A percentile compares a stretch with the other conserved stretches of the same genome.
phyloP scores from a whole-genome alignment of 2,888 invertebrate genomes.

The Blastobasis lacticolella region DNA sequence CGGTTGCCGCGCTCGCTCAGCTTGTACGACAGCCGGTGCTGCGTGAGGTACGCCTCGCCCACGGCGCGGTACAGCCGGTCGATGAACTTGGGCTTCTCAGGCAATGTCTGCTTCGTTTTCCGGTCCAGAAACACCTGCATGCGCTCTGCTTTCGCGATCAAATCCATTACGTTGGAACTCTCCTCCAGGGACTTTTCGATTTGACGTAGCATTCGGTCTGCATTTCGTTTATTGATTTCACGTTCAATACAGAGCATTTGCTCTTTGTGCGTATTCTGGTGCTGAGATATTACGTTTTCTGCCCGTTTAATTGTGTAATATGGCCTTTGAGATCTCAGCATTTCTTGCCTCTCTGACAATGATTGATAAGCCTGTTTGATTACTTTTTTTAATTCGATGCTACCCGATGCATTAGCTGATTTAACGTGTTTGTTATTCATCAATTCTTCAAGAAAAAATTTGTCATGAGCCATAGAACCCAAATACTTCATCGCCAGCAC shows the following conservation, averaged over 20 bases:
- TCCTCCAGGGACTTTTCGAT: constrained; percentile 49
- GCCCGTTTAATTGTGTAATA: constrained; percentile 59
- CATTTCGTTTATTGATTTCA: constrained; percentile 49
- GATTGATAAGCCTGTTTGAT: constrained; percentile 49
- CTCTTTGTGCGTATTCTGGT: constrained; percentile 55
- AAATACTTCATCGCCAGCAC: constrained; percentile 67
- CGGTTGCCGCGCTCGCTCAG: constrained; percentile 61
- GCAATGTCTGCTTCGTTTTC: constrained; percentile 54
- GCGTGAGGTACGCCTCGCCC: constrained; percentile 56
- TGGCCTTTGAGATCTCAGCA: constrained; percentile 58
- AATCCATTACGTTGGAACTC: constrained; percentile 43
- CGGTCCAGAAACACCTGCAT: constrained; percentile 59
- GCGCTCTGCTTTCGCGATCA: constrained; percentile 56
- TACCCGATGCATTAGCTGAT: constrained; percentile 54
- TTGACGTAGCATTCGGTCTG: constrained; percentile 47
- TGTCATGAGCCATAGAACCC: constrained; percentile 66
- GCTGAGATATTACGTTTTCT: constrained; percentile 55
- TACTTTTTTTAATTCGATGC: constrained; percentile 32
- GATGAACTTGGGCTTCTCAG: constrained; percentile 55
- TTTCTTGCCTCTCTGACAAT: constrained; percentile 55
- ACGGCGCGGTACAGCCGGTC: constrained; percentile 58
- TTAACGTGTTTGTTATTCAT: constrained; percentile 43
- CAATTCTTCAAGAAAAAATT: constrained; percentile 56
- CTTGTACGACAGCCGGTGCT: constrained; percentile 57
- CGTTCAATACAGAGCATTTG: constrained; percentile 46